Percentiles rank a stretch among this genome's conserved stretches.
Evolutionary conservation across 2,797 vertebrate genomes (phyloP).

Genomic region (Phrynocephalus guinanensis): DNA sequence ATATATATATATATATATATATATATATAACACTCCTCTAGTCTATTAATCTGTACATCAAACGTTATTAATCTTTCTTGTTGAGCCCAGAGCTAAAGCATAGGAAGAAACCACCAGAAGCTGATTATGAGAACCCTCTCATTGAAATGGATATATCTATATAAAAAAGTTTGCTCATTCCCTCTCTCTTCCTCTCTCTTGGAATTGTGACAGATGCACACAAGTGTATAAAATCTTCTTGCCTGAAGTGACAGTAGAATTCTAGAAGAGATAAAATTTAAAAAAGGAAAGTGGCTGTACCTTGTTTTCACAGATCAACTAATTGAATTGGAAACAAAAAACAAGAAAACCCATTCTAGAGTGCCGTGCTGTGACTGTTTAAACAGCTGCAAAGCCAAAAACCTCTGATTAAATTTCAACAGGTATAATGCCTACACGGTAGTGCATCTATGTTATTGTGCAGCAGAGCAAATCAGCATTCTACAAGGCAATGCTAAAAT

Average conservation of each 20-base stretch:
- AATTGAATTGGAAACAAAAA: constrained; percentile 17
- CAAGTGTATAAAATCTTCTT: constrained; percentile 29
- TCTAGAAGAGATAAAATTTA: constrained; percentile 33
- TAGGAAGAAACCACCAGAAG: constrained; percentile 15
- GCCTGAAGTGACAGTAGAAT: constrained; percentile 13
- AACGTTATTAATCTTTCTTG: constrained; percentile 25
- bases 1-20: too few relatives aligned
- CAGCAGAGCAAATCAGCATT: too few relatives aligned
- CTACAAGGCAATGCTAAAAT: too few relatives aligned
- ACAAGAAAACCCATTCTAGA: neutral
- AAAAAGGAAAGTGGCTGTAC: constrained; percentile 10
- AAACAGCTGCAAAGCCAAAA: constrained; percentile 37
- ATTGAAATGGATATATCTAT: constrained; percentile 9
- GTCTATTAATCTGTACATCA: constrained; percentile 46
- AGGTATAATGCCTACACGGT: neutral
- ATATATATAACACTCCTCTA: constrained; percentile 45
- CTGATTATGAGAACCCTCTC: constrained; percentile 23
- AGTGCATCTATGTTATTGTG: too few relatives aligned
- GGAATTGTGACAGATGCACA: constrained; percentile 14
- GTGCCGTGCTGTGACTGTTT: neutral
- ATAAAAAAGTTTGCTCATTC: neutral
- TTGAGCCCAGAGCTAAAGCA: constrained; percentile 25
- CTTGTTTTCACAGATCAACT: constrained; percentile 32
- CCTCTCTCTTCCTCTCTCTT: neutral
- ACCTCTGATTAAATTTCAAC: constrained; percentile 8